These are phyloP conservation scores for Celastrina argiolus DNA, from an alignment of 2,888 invertebrate genomes.

Conservation along the genomic window DNA sequence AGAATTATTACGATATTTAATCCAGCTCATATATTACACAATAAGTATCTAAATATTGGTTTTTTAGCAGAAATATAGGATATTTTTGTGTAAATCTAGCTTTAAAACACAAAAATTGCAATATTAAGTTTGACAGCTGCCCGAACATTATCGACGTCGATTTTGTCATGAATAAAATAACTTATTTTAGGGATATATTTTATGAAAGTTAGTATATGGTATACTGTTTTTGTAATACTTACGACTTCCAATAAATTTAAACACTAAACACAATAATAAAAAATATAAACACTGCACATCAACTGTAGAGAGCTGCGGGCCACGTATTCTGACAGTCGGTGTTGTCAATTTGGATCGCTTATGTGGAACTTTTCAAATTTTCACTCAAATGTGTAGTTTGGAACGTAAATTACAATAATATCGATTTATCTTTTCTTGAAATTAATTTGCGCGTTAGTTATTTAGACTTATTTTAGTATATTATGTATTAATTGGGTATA, in stretches of 20 bases:
- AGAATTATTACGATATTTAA: neutral
- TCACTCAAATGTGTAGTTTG: conserved; percentile 39
- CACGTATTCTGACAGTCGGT: conserved; percentile 68
- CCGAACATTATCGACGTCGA: conserved; percentile 43
- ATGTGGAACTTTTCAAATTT: conserved; percentile 74
- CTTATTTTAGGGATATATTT: conserved; percentile 31
- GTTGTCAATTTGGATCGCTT: conserved; percentile 66
- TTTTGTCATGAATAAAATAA: conserved; percentile 36
- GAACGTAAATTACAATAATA: conserved; percentile 37
- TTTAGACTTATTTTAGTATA: neutral
- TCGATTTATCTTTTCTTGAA: neutral
- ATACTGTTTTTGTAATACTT: conserved; percentile 49
- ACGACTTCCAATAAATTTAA: conserved; percentile 52
- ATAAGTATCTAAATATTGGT: neutral
- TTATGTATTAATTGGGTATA: neutral
- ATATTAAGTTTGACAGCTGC: conserved; percentile 57
- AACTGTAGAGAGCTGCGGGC: conserved; percentile 62
- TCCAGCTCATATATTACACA: neutral
- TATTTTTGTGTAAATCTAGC: neutral
- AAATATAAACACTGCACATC: conserved; percentile 70
- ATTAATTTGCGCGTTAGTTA: neutral
- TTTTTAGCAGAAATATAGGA: neutral
- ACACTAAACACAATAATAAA: conserved; percentile 56
- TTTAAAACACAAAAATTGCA: conserved; percentile 34
- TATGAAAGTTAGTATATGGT: conserved; percentile 26